Evolutionary conservation across 2,888 invertebrate genomes (phyloP).

Genomic region (Volucella zonaria): DNA sequence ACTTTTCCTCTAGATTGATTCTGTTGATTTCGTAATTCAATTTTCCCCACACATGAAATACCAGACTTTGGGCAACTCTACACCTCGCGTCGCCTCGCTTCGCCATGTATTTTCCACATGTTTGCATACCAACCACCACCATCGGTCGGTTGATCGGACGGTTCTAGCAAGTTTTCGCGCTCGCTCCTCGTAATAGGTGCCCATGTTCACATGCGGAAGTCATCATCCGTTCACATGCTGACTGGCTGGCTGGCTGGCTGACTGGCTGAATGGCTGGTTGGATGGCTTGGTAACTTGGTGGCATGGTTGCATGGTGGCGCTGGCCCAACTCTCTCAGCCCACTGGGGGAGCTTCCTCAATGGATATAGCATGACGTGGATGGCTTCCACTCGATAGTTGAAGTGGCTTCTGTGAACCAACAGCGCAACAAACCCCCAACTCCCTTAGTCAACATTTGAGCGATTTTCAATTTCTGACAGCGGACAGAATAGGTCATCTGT

Average conservation of each 20-base stretch:
- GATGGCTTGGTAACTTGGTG: too few species aligned
- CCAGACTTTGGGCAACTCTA: conserved; percentile 51
- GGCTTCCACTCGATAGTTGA: conserved; percentile 66
- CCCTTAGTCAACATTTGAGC: conserved; percentile 53
- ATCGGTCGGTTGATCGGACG: conserved; percentile 11
- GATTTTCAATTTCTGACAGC: conserved; percentile 74
- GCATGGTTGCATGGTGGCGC: too few species aligned
- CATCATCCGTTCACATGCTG: conserved; percentile 70
- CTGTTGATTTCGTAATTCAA: conserved; percentile 74
- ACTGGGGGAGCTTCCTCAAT: conserved; percentile 12
- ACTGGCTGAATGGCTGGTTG: too few species aligned
- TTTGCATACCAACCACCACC: conserved; percentile 69
- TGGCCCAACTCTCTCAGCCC: conserved; percentile 27
- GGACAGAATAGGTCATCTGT: conserved; percentile 72
- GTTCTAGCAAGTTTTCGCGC: conserved; percentile 57
- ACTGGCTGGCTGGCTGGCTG: background rate
- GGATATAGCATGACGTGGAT: conserved; percentile 61
- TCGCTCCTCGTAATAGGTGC: conserved; percentile 51
- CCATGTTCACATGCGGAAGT: conserved; percentile 72
- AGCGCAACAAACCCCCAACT: background rate
- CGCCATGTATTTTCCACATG: conserved; percentile 64
- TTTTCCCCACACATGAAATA: conserved; percentile 68
- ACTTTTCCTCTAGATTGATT: conserved; percentile 63
- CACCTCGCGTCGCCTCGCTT: conserved; percentile 20
- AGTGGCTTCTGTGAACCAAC: conserved; percentile 63